Conservation (phyloP, 2,888 invertebrate species). For the Abrostola tripartita region DNA sequence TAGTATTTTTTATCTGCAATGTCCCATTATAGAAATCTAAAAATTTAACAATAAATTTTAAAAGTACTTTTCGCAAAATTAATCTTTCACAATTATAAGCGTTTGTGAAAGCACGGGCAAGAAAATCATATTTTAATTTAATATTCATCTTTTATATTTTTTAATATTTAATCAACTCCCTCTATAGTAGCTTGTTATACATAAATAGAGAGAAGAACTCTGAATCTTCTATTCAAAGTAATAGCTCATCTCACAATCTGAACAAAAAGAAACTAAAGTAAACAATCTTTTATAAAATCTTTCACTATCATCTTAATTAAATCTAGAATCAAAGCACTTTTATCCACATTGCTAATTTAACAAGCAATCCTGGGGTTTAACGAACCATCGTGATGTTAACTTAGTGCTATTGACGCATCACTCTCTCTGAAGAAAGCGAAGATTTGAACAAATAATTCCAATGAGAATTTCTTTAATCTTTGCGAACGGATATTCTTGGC, state of each 20-base stretch:
- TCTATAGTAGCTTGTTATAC: neutral
- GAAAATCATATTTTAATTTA: too few species aligned
- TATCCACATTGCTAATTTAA: constrained; percentile 8
- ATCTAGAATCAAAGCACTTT: constrained; percentile 14
- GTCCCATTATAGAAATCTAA: too few species aligned
- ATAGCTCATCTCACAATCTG: neutral
- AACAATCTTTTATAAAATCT: constrained; percentile 6
- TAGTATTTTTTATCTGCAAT: too few species aligned
- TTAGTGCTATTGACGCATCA: constrained; percentile 9
- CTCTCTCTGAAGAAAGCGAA: constrained; percentile 31
- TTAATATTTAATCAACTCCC: too few species aligned
- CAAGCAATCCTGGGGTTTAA: constrained; percentile 23
- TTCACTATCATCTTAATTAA: constrained; percentile 22
- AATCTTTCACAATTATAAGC: too few species aligned
- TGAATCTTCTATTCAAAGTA: neutral
- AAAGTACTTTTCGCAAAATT: too few species aligned
- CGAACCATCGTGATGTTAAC: constrained; percentile 21
- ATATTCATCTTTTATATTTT: too few species aligned
- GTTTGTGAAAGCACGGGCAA: too few species aligned
- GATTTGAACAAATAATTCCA: constrained; percentile 8
- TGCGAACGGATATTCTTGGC: too few species aligned
- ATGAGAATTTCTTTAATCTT: neutral
- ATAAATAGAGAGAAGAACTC: neutral
- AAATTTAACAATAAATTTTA: too few species aligned
- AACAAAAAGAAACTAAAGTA: neutral